phyloP scores from a whole-genome alignment of 2,113 vertebrate species.

The Rynchops niger region DNA sequence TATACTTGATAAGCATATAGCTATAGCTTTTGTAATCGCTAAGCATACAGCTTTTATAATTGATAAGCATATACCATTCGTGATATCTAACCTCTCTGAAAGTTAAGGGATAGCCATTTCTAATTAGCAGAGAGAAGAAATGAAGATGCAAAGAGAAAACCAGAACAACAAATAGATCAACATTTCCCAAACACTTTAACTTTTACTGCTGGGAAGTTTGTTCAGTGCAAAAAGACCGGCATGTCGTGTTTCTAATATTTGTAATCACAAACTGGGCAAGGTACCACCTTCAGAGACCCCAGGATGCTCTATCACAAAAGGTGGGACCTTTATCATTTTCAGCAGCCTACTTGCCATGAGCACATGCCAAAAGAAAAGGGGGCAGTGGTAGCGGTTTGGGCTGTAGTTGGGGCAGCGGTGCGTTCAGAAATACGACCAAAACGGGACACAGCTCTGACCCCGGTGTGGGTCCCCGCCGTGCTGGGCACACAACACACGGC shows the following conservation, averaged over 20 bases:
- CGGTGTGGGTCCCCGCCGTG: background rate
- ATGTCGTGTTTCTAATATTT: background rate
- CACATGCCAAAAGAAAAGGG: background rate
- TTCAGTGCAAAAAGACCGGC: background rate
- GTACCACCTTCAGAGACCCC: background rate
- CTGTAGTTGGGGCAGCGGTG: background rate
- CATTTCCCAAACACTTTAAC: background rate
- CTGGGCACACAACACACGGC: background rate
- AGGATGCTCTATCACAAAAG: background rate
- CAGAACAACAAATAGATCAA: background rate
- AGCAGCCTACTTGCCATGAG: background rate
- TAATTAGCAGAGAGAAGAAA: background rate
- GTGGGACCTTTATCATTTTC: background rate
- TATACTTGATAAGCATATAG: background rate
- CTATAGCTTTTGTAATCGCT: background rate
- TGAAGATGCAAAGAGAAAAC: background rate
- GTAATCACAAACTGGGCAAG: background rate
- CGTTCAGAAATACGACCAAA: background rate
- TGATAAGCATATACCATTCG: background rate
- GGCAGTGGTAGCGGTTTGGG: rapidly evolving
- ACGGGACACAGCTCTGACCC: background rate
- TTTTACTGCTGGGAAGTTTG: background rate
- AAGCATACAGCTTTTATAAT: background rate
- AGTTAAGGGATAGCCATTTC: background rate
- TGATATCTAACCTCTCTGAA: background rate